Percentiles rank a stretch among this genome's conserved stretches.
These are phyloP conservation scores for Leptopilina boulardi DNA, from an alignment of 1,140 invertebrate species.

Conservation along the genomic window DNA sequence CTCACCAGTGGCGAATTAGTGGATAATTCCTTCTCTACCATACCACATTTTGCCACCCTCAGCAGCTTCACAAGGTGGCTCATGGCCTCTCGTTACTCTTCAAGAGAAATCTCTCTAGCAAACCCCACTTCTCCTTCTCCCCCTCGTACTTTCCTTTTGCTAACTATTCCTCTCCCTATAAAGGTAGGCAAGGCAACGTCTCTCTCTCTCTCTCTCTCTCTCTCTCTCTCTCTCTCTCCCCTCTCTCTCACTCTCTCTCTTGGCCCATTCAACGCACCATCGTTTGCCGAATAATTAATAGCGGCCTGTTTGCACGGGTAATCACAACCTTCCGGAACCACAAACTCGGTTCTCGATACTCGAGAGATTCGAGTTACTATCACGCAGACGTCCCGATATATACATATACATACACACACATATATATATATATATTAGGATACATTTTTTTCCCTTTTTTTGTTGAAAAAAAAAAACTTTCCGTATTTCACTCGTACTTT, in stretches of 20 bases:
- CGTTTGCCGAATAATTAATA: slow-evolving; percentile 64
- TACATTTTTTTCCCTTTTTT: not conserved
- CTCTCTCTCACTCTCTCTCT: too few species aligned
- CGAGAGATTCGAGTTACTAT: slow-evolving; percentile 12
- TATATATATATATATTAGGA: not conserved
- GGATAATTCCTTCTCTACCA: slow-evolving; percentile 24
- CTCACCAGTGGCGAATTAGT: slow-evolving; percentile 20
- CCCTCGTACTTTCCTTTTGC: slow-evolving; percentile 45
- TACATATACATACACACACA: too few species aligned
- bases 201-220: too few species aligned
- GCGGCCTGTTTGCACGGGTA: slow-evolving; percentile 55
- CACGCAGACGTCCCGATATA: not conserved
- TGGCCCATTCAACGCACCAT: slow-evolving; percentile 51
- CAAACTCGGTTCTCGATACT: slow-evolving; percentile 37
- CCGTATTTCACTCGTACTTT: too few species aligned
- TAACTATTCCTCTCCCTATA: slow-evolving; percentile 45
- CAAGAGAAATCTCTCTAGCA: slow-evolving; percentile 8
- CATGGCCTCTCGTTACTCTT: slow-evolving; percentile 19
- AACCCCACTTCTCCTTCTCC: not conserved
- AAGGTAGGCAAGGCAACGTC: slow-evolving; percentile 21
- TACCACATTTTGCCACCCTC: slow-evolving; percentile 12
- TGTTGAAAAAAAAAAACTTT: too few species aligned
- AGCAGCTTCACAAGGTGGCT: slow-evolving; percentile 27
- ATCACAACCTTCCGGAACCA: slow-evolving; percentile 44
- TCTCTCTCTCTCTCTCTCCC: too few species aligned